These are phyloP conservation scores for Callorhinus ursinus DNA, from an alignment of 2,113 vertebrate species.

Conservation along the genomic window DNA sequence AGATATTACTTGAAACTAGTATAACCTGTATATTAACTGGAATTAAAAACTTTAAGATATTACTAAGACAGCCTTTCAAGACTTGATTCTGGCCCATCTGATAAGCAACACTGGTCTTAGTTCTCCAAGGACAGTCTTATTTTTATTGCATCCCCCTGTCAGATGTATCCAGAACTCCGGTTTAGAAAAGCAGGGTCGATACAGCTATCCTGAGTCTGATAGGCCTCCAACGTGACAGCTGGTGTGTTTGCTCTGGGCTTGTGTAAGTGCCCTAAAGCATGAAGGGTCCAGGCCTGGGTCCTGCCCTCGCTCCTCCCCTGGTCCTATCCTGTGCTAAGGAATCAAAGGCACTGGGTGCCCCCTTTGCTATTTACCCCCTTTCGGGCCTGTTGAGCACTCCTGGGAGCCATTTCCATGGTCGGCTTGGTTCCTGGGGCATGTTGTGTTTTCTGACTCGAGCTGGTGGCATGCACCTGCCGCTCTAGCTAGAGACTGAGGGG, in stretches of 20 bases:
- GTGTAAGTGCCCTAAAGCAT: neutral
- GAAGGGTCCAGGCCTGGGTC: neutral
- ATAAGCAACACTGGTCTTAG: neutral
- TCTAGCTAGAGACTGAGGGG: neutral
- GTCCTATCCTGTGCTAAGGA: neutral
- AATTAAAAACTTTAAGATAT: neutral
- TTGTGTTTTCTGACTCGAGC: neutral
- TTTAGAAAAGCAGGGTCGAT: neutral
- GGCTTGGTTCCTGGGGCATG: neutral
- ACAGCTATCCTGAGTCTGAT: neutral
- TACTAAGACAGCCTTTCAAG: neutral
- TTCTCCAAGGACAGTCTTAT: neutral
- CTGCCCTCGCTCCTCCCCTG: neutral
- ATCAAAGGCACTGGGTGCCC: neutral
- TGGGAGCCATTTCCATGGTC: rapidly evolving
- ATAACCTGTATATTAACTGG: neutral
- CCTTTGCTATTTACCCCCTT: too few relatives aligned
- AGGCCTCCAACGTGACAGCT: neutral
- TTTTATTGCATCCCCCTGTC: neutral
- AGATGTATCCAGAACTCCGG: neutral
- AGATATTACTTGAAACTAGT: neutral
- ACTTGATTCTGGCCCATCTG: neutral
- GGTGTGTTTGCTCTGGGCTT: neutral
- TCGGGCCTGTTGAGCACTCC: rapidly evolving
- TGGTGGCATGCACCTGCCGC: neutral